phyloP scores from a whole-genome alignment of 2,888 invertebrate genomes.

The Nyleta sp. region DNA sequence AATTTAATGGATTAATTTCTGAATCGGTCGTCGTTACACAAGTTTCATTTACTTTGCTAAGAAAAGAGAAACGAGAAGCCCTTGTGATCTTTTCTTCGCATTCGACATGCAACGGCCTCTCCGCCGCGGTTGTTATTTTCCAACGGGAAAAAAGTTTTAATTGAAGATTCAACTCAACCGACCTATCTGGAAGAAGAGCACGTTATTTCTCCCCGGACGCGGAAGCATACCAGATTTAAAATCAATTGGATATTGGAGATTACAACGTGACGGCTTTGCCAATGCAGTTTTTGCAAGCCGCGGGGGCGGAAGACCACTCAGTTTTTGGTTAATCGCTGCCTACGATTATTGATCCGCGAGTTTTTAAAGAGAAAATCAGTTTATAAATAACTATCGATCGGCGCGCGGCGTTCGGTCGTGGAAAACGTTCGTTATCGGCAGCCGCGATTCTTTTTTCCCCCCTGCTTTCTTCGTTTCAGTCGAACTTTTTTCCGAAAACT shows the following conservation, averaged over 20 bases:
- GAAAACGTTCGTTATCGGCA: constrained; percentile 20
- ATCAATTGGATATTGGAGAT: constrained; percentile 78
- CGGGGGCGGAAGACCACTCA: constrained; percentile 30
- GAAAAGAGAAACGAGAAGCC: constrained; percentile 65
- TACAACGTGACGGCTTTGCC: constrained; percentile 77
- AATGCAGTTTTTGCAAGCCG: constrained; percentile 67
- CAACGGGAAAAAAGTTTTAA: constrained; percentile 76
- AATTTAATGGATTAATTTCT: constrained; percentile 59
- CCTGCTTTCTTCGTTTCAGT: constrained; percentile 7
- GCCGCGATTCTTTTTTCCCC: constrained; percentile 3
- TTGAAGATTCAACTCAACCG: constrained; percentile 74
- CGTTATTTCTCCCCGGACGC: constrained; percentile 71
- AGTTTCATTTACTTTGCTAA: constrained; percentile 63
- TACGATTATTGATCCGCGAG: constrained; percentile 42
- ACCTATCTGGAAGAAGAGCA: constrained; percentile 63
- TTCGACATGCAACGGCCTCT: constrained; percentile 70
- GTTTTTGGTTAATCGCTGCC: constrained; percentile 50
- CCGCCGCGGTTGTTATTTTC: constrained; percentile 73
- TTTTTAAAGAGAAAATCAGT: constrained; percentile 47
- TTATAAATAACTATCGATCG: constrained; percentile 57
- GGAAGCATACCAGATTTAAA: constrained; percentile 76
- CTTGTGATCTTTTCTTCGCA: constrained; percentile 71
- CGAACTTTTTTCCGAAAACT: constrained; percentile 8
- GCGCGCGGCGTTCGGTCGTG: neutral
- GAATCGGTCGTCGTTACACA: constrained; percentile 36